phyloP scores from a whole-genome alignment of 2,113 vertebrate genomes.

The Caranx melampygus region DNA sequence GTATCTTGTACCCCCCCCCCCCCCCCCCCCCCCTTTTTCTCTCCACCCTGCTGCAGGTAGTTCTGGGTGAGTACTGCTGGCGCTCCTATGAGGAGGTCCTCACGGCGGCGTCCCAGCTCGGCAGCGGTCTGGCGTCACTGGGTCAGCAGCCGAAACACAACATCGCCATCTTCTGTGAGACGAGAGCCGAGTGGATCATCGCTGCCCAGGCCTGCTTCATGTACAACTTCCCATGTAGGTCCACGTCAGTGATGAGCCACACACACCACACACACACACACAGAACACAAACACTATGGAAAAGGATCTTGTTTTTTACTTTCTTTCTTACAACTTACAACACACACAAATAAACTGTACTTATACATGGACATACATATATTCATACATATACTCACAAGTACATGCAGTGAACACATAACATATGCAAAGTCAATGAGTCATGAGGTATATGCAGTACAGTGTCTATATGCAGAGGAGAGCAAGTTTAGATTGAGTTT shows the following conservation, averaged over 20 bases:
- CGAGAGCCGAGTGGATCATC: constrained; percentile 94
- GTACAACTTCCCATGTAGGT: constrained; percentile 94
- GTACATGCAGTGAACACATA: too few species aligned
- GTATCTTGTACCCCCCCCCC: neutral
- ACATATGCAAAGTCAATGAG: too few species aligned
- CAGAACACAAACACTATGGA: too few species aligned
- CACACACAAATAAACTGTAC: too few species aligned
- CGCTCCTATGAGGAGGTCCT: constrained; percentile 88
- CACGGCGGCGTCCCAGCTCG: constrained; percentile 85
- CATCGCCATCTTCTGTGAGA: constrained; percentile 97
- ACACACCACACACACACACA: too few species aligned
- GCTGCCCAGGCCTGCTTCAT: constrained; percentile 94
- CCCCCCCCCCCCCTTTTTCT: neutral
- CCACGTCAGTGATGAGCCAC: neutral
- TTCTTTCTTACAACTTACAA: too few species aligned
- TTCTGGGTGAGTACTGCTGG: constrained; percentile 94
- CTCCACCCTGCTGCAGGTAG: constrained; percentile 82
- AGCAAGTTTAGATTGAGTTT: too few species aligned
- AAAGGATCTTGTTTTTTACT: too few species aligned
- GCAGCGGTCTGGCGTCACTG: constrained; percentile 89
- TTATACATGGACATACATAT: too few species aligned
- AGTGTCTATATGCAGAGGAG: too few species aligned
- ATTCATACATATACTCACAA: too few species aligned
- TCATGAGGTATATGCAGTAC: too few species aligned
- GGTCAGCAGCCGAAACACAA: constrained; percentile 91